Evolutionary conservation across 2,113 vertebrate genomes (phyloP), one percentile per base, ranked within the genome.

Genomic region (Lontra canadensis): DNA sequence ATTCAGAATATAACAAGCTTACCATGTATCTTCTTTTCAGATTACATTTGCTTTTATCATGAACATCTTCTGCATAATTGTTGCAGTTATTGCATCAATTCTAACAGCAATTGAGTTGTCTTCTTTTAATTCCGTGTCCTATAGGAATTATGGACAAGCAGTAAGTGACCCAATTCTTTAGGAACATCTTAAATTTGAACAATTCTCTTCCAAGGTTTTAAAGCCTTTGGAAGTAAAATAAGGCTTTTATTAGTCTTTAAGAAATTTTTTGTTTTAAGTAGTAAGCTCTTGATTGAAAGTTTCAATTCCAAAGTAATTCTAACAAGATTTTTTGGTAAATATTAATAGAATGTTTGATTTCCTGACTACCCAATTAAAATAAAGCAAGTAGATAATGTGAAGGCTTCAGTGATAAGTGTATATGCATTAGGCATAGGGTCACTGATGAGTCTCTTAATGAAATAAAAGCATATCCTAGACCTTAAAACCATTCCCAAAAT

Each of bases 111-210:
- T 61, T 4, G 95, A 98, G 42, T 20, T 98, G 90, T 67, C 69
- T 55, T 0, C 6, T 1, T 98, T 98, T 92, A 9, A 26, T 0
- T 17, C 94, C 92, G 74, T 96, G 34, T 98, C 97, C 55, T 98
- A 97, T 11, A 98, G 81, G 36, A 98, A 97, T 96, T 98, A 85
- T 57, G 95, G 95, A 78, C 97, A 98, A 97, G 98, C 97, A 9
- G 98, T 98, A 97, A 98, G 98, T 97, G 52, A 76, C 39, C 39
- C 21, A 69, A 36, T 47, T 65, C 61, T 88, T 3, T 79, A 74
- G 13, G 8, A 90, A 88, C 49, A 36, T 85, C 34, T 91, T 86
- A n/a, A 84, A 80, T 90, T 88, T 36, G 61, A 78, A 90, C 49
- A 11, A 79, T 96, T 96, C 26, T 91, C 96, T 94, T 74, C 20